Evolutionary conservation across 2,113 vertebrate genomes (phyloP), one percentile per base, ranked within the genome.

Genomic region (Takifugu flavidus): DNA sequence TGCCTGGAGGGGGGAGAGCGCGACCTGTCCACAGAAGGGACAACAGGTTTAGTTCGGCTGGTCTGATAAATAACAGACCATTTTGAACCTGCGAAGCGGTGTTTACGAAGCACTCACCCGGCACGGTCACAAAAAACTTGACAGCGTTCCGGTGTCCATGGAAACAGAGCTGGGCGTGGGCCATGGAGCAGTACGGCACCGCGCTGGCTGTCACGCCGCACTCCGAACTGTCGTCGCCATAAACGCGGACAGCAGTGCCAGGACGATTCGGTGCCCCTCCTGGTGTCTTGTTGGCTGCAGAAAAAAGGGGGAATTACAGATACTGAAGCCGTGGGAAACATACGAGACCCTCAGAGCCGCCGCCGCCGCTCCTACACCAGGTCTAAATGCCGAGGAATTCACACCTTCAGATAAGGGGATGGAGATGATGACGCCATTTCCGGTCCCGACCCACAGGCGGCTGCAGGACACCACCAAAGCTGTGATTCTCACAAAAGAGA

Each of bases 111-210:
- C 14, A 10, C 47, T 58, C 64, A 98, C 97, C 97, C 89, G 96
- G 95, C 74, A 98, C 95, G 0, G 96, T 94, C 31, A 93, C 95
- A 0, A 99, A 99, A 82, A 99, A 99, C 79, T 98, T 98, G 82
- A 98, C 95, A 0, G 96, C 96, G 12, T 99, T 96, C 0, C 95
- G 91, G 75, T 99, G 97, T 25, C 97, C 97, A 0, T 99, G 96
- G 90, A 99, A 99, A 71, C 97, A 99, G 76, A 99, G 95, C 78
- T 99, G 97, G 47, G 97, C 97, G 55, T 99, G 96, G 12, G 96
- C 96, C 97, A 99, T 99, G 80, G 96, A 99, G 87, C 97, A 98
- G 89, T 97, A 99, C 0, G 97, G 97, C 71, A 99, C 97, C 71
- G 92, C 95, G 75, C 92, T 94, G 73, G 93, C 92, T 3, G 82